Conservation (phyloP, 2,888 invertebrate genomes). For the Campaea margaritaria region DNA sequence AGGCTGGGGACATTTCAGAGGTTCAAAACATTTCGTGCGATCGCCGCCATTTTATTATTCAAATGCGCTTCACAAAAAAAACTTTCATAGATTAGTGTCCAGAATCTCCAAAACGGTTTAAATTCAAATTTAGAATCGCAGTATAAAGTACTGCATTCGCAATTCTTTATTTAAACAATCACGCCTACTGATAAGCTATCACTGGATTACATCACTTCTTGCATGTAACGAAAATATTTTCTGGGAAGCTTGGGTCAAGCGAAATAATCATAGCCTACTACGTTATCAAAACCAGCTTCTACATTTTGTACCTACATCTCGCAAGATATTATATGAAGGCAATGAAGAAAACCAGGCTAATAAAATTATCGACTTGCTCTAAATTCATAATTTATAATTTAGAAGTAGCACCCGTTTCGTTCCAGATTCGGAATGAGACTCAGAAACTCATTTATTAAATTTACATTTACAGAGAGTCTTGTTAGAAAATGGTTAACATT, state of each 20-base stretch:
- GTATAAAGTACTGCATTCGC: no score
- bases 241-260: constrained; percentile 32
- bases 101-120: no score
- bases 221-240: constrained; percentile 25
- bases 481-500: constrained; percentile 5
- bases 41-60: no score
- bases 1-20: no score
- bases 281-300: constrained; percentile 27
- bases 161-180: constrained; percentile 8
- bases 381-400: constrained; percentile 58
- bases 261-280: constrained; percentile 25
- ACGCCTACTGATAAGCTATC: constrained; percentile 28
- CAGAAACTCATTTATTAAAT: constrained; percentile 44
- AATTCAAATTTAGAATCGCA: no score
- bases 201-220: constrained; percentile 28
- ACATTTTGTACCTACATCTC: constrained; percentile 32
- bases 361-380: constrained; percentile 44
- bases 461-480: constrained; percentile 2
- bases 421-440: constrained; percentile 42
- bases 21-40: no score
- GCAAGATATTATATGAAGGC: constrained; percentile 46
- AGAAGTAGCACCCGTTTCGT: constrained; percentile 45
- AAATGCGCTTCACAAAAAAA: no score
- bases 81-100: no score
- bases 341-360: constrained; percentile 43